Conservation (phyloP, 2,888 invertebrate species). For the Catocala nupta region DNA sequence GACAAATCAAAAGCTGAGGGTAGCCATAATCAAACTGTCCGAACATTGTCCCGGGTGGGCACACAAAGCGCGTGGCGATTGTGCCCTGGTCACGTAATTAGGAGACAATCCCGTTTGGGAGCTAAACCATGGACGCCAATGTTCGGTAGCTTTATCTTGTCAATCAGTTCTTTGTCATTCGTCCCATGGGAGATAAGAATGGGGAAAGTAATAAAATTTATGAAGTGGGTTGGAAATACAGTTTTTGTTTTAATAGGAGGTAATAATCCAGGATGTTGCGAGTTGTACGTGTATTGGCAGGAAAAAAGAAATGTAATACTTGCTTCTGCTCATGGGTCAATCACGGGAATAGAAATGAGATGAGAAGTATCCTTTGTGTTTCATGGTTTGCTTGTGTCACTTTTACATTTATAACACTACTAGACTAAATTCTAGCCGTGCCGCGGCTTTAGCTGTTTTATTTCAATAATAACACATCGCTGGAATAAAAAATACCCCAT, state of each 20-base stretch:
- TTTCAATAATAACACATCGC: no score
- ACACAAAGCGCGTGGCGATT: slow-evolving; percentile 47
- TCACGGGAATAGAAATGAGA: no score
- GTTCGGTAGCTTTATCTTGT: slow-evolving; percentile 26
- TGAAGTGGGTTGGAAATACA: background rate
- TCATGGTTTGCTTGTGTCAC: no score
- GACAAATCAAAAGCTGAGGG: slow-evolving; percentile 45
- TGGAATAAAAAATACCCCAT: no score
- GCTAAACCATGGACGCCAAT: slow-evolving; percentile 25
- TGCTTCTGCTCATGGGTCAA: no score
- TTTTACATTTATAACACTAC: no score
- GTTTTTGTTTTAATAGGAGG: background rate
- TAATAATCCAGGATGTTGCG: no score
- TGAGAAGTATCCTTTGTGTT: no score
- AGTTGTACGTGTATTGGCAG: no score
- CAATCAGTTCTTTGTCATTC: slow-evolving; percentile 12
- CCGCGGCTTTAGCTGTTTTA: no score
- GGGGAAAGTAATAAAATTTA: background rate
- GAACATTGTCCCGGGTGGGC: slow-evolving; percentile 38
- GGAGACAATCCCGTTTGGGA: slow-evolving; percentile 49
- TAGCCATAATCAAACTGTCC: slow-evolving; percentile 44
- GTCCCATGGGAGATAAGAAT: background rate
- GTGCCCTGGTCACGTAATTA: slow-evolving; percentile 50
- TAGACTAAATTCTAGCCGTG: no score
- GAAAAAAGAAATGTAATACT: no score